Percentiles rank a stretch among this genome's conserved stretches.
phyloP scores from a whole-genome alignment of 1,140 invertebrate species.

The Nasonia longicornis region DNA sequence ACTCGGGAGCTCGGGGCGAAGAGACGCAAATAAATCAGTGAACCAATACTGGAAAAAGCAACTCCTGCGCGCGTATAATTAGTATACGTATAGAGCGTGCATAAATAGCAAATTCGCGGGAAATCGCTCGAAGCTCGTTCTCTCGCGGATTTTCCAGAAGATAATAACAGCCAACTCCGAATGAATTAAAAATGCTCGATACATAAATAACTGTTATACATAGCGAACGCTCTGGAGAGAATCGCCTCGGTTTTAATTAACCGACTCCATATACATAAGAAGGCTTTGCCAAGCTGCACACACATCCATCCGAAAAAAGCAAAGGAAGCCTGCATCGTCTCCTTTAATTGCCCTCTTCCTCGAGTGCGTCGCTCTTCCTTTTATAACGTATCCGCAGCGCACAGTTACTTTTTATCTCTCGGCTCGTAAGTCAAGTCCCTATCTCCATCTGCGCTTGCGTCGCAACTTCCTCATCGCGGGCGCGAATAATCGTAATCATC shows the following conservation, averaged over 20 bases:
- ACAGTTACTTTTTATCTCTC: neutral
- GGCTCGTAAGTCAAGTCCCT: neutral
- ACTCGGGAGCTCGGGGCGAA: neutral
- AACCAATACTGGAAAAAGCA: neutral
- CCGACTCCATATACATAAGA: neutral
- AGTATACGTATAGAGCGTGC: neutral
- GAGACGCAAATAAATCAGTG: neutral
- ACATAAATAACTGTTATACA: neutral
- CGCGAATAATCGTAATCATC: conserved; percentile 18
- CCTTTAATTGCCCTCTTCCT: neutral
- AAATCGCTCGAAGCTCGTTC: neutral
- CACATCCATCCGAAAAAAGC: neutral
- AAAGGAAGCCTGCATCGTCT: neutral
- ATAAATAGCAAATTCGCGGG: neutral
- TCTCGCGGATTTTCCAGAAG: neutral
- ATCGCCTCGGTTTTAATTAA: neutral
- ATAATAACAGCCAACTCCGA: too few species aligned
- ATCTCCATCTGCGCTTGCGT: neutral
- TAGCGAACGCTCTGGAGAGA: neutral
- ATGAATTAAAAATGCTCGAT: too few species aligned
- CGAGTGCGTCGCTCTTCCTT: neutral
- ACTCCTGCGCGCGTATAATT: neutral
- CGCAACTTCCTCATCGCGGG: neutral
- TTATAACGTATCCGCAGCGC: neutral
- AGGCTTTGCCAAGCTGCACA: neutral